These are phyloP conservation scores for Natrix natrix DNA, from an alignment of 2,797 vertebrate species.

Conservation along the genomic window DNA sequence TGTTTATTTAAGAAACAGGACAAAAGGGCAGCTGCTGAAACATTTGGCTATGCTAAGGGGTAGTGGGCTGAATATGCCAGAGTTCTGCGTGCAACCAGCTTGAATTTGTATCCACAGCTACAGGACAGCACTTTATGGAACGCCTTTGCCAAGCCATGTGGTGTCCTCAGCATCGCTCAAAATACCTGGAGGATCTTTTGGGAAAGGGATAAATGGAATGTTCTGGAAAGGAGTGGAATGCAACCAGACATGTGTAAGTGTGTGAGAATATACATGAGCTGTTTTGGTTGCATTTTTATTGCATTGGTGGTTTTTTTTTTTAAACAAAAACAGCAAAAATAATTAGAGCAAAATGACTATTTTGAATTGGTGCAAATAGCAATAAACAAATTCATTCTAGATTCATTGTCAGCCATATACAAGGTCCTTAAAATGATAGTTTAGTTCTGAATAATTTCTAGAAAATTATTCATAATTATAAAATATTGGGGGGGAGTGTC, in stretches of 20 bases:
- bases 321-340: constrained; percentile 52
- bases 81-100: constrained; percentile 84
- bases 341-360: constrained; percentile 56
- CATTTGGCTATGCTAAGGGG: constrained; percentile 99
- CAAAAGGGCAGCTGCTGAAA: constrained; percentile 99
- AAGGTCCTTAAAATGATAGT: constrained; percentile 68
- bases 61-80: constrained; percentile 89
- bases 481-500: constrained; percentile 66
- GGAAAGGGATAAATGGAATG: background rate
- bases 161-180: constrained; percentile 57
- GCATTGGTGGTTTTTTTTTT: constrained; percentile 15
- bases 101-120: constrained; percentile 90
- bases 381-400: constrained; percentile 59
- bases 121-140: constrained; percentile 81
- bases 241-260: constrained; percentile 19
- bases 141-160: constrained; percentile 81
- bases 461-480: constrained; percentile 62
- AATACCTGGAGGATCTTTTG: constrained; percentile 52
- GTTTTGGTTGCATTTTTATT: constrained; percentile 14
- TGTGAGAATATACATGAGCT: background rate
- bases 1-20: constrained; percentile 99
- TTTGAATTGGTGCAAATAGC: constrained; percentile 68
- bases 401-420: constrained; percentile 69
- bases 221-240: constrained; percentile 44
- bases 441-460: constrained; percentile 63